Base-by-base conservation (phyloP, 2,888 invertebrate species). In the Choreutis nemorana region DNA sequence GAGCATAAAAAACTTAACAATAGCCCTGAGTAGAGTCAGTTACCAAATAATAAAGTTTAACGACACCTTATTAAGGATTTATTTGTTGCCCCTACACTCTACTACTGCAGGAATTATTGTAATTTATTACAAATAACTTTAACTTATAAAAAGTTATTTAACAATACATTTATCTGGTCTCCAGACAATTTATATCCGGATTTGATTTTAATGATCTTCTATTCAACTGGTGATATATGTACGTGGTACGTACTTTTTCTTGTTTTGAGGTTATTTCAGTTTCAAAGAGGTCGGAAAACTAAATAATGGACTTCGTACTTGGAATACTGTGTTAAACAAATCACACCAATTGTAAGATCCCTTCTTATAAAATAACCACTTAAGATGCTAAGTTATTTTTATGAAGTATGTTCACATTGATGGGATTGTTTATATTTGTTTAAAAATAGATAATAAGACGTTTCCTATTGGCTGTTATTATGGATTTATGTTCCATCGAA, bases 21-120 rank as follows among this genome's bases (percentile, higher is more conserved):
- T 68, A 48, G 48, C 45, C 44, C 37, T 71, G 70, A 75, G 71
- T 71, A 67, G 66, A 68, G 66, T 60, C 64, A 61, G 59, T 60
- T 53, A 67, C 62, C 61, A 64, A 64, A 67, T 67, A 65, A 66
- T 67, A 67, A 64, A 64, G 41, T 62, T 61, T 65, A 66, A 67
- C 61, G 67, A 67, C 66, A 65, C 72, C 71, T 71, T 75, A 77
- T 73, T 75, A 77, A 66, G 63, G 60, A 73, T 77, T 70, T 78
- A 78, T 77, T 71, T 70, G 70, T 72, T 63, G 60, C 57, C n/a
- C n/a, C 11, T 45, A 35, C 39, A 41, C 39, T 40, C 59, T n/a
- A n/a, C n/a, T n/a, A n/a, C n/a, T n/a, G n/a, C n/a, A n/a, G n/a
- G 70, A 73, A 73, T 72, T 70, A 75, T 72, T 62, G 45, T 71